Base-by-base conservation (phyloP, 2,113 vertebrate species). In the Syngnathus scovelli region DNA sequence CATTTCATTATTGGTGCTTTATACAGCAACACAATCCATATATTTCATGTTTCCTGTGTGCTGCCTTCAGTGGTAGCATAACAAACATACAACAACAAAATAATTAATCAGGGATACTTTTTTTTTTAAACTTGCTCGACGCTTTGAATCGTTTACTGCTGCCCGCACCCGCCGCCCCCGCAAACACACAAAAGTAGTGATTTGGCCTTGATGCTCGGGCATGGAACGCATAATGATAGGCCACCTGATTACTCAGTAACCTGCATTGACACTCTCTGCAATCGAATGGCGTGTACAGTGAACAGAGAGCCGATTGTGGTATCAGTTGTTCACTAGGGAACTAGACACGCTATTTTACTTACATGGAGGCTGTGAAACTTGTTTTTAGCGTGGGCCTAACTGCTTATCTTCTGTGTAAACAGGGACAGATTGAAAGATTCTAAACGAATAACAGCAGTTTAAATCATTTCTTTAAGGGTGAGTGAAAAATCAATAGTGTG, bases 201-300 rank as follows among this genome's bases (percentile, higher is more conserved):
- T 39, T 18, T 10, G 33, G 54, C 66, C 27, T 43, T 39, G 13
- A 51, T 2, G 7, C 9, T 33, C 27, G 27, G 21, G 36, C 38
- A 37, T 61, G 52, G 67, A 33, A 33, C 52, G 9, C 39, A 5
- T 18, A 64, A 70, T 51, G 69, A 51, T 62, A 41, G 74, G 63
- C 64, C 67, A 59, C 38, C 64, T 3, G 81, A 78, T 85, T 77
- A 80, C n/a, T 80, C 73, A 81, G 76, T 72, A 78, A 76, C 78
- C 71, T 65, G 74, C 38, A 3, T 43, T 71, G 59, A 43, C 66
- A 21, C 15, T 21, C 46, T 10, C 18, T 61, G 7, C 0, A 15
- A 67, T 44, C 63, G 5, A 51, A 18, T 51, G 19, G 2, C 52
- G 74, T 71, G 69, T 27, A 62, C 70, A 43, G 60, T 6, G 11